Evolutionary conservation across 2,113 vertebrate species (phyloP).

Genomic region (Rhea pennata): DNA sequence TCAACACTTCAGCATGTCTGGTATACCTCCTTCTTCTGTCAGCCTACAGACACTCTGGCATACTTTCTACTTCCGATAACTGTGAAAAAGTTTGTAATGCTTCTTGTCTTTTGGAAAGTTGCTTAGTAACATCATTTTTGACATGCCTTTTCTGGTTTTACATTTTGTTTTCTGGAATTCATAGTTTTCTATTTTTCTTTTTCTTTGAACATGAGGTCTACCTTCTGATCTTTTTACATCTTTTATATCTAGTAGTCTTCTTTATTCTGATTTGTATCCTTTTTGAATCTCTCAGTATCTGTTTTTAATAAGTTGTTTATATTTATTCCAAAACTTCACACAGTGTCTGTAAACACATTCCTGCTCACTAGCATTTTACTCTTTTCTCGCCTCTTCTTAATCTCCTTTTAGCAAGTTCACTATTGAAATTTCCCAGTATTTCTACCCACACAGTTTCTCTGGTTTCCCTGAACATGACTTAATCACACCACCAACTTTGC

Average conservation of each 20-base stretch:
- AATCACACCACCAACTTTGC: background rate
- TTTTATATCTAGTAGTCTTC: background rate
- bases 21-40: background rate
- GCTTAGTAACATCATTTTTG: background rate
- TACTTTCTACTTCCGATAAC: background rate
- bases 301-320: background rate
- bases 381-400: background rate
- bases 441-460: background rate
- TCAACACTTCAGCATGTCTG: background rate
- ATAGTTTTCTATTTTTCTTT: background rate
- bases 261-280: background rate
- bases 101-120: background rate
- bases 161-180: background rate
- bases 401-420: background rate
- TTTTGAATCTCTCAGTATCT: background rate
- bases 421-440: background rate
- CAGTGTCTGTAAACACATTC: background rate
- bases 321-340: background rate
- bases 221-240: background rate
- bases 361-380: background rate
- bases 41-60: background rate
- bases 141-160: background rate
- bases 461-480: background rate
- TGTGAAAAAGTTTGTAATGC: background rate
- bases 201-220: background rate